Evolutionary conservation across 2,888 invertebrate genomes (phyloP), one percentile per base, ranked within the genome.

Genomic region (Eristalinus sepulchralis): DNA sequence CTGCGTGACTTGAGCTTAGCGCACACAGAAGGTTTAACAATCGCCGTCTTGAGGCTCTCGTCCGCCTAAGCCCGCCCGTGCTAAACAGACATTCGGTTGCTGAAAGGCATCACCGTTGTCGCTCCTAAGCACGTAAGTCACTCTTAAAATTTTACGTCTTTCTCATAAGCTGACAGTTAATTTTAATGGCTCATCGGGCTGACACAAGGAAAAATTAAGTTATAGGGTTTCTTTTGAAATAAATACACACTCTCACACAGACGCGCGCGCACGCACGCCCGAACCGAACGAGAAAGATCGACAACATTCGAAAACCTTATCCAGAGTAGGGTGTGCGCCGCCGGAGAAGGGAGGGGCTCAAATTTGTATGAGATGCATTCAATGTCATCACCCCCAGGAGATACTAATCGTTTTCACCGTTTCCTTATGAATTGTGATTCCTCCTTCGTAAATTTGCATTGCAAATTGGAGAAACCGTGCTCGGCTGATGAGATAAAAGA

Each of bases 361-460:
- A 60, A 66, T 76, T 66, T 66, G 66, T 66, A 57, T 66, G 20
- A 57, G 57, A 59, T 22, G 64, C 59, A 59, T 67, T 39, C 57
- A 75, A 76, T 76, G 64, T 59, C 75, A 59, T 60, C 66, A 76
- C 66, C 75, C 59, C n/a, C 57, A 47, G 57, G 24, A 57, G 24
- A 57, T 24, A 57, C 22, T 57, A 64, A 33, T 64, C 36, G 34
- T 57, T 70, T 78, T 72, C 34, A 64, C 59, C 33, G 39, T 68
- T 81, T 64, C 57, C 59, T 60, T 80, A 53, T 68, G 11, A 70
- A 71, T 82, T 71, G 66, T 57, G 20, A 82, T 60, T 76, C 82
- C 70, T 76, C 82, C 82, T 82, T 76, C 76, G 59, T 59, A 71
- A 64, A 33, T 82, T 78, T 57, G 62, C 39, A 57, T 72, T 83